Evolutionary conservation across 2,797 vertebrate species (phyloP), one percentile per base, ranked within the genome.

Genomic region (Valencia hispanica): DNA sequence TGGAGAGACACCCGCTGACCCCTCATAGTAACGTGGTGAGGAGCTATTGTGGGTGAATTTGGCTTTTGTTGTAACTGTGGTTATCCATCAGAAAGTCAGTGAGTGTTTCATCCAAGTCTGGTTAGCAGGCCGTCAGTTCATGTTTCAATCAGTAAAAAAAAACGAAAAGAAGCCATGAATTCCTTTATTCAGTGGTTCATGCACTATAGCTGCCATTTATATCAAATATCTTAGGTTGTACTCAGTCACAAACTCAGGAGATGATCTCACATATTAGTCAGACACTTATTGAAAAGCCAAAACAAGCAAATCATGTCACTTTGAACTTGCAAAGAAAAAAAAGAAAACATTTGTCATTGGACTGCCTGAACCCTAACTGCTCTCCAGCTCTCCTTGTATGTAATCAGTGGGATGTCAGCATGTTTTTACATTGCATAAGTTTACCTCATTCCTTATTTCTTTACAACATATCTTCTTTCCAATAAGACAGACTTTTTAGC

Each of bases 1-100:
- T 43, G 36, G 50, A 79, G 83, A 72, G 75, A 88, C 73, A 89
- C 87, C 82, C 87, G 17, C 68, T 89, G 90, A 93, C 87, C 87
- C 79, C 43, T 83, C 79, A 47, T 18, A 81, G 84, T 74, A 59
- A 84, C 83, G 80, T 12, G 55, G 61, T 79, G 86, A 85, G 82
- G 79, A 86, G 74, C 76, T 82, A 45, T 80, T 86, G 75, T 75
- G 66, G 79, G 41, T 14, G 48, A 73, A 73, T 78, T 70, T 72
- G 83, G 79, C 43, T 83, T 83, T 77, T 75, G 57, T 70, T 68
- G 15, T 4, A 73, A 59, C 41, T 22, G 41, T 55, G 71, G 71
- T 63, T 50, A 72, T 71, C 82, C 57, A 70, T 81, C 77, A 86
- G 51, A 70, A 57, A 73, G 77, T 78, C 79, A 80, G 36, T 68